Percentiles rank a stretch among this genome's conserved stretches.
Conservation (phyloP, 2,888 invertebrate species). For the Leptinotarsa tumamoca region DNA sequence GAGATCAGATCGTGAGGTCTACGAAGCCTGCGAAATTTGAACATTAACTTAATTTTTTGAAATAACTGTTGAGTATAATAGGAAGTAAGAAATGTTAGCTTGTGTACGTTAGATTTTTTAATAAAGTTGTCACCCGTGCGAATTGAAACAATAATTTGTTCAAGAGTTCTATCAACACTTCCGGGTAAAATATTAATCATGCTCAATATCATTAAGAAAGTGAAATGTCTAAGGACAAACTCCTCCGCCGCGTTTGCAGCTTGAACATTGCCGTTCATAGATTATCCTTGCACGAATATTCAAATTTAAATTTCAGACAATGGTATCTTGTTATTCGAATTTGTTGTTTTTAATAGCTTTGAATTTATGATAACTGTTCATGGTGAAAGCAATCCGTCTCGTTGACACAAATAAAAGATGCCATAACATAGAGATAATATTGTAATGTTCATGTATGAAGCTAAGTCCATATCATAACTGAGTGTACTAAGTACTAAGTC, state of each 20-base stretch:
- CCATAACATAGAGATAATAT: not conserved
- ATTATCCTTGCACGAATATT: conserved; percentile 3
- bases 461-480: too few relatives aligned
- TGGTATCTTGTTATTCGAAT: not conserved
- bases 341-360: not conserved
- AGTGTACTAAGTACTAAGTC: too few relatives aligned
- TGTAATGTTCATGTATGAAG: too few relatives aligned
- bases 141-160: too few relatives aligned
- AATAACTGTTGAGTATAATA: too few relatives aligned
- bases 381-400: not conserved
- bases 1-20: too few relatives aligned
- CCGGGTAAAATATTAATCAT: not conserved
- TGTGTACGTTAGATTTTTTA: too few relatives aligned
- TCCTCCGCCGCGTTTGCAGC: not conserved
- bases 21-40: too few relatives aligned
- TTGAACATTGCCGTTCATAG: not conserved
- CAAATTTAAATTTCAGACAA: not conserved
- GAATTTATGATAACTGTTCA: not conserved
- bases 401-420: not conserved
- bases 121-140: too few relatives aligned
- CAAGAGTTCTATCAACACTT: not conserved
- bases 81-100: too few relatives aligned
- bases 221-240: conserved; percentile 7
- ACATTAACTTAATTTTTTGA: too few relatives aligned
- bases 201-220: conserved; percentile 6